Percentiles rank a stretch among this genome's conserved stretches.
Evolutionary conservation across 1,140 invertebrate species (phyloP).

Genomic region (Drosophila tropicalis): DNA sequence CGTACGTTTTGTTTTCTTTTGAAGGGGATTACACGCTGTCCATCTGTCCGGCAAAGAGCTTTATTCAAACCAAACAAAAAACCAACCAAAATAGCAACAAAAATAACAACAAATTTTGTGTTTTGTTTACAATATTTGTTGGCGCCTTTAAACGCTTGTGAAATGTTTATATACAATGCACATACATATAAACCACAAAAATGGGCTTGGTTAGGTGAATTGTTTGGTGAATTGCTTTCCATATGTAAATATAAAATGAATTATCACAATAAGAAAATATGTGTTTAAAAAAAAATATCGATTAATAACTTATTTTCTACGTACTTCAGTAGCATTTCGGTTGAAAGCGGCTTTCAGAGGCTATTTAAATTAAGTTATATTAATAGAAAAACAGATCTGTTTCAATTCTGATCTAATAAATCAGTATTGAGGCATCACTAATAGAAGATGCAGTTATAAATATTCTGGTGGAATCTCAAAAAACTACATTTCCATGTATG

Average conservation of each 20-base stretch:
- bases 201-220: slow-evolving; percentile 7
- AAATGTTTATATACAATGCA: slow-evolving; percentile 43
- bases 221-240: slow-evolving; percentile 8
- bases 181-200: slow-evolving; percentile 17
- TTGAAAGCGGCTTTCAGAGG: too few species aligned
- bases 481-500: too few species aligned
- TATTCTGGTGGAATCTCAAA: too few species aligned
- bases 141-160: slow-evolving; percentile 39
- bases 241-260: not conserved
- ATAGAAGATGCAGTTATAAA: too few species aligned
- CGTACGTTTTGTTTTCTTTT: slow-evolving; percentile 26
- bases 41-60: slow-evolving; percentile 28
- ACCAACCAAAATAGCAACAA: slow-evolving; percentile 6
- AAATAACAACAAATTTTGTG: slow-evolving; percentile 35
- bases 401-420: too few species aligned
- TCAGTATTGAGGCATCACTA: too few species aligned
- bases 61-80: slow-evolving; percentile 27
- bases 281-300: too few species aligned
- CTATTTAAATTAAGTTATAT: too few species aligned
- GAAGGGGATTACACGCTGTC: slow-evolving; percentile 25
- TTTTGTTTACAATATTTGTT: slow-evolving; percentile 53
- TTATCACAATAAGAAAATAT: not conserved
- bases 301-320: not conserved
- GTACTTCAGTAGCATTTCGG: too few species aligned
- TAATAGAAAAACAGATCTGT: too few species aligned